phyloP scores from a whole-genome alignment of 2,888 invertebrate genomes.

The Sinodicranocentrus sp. region DNA sequence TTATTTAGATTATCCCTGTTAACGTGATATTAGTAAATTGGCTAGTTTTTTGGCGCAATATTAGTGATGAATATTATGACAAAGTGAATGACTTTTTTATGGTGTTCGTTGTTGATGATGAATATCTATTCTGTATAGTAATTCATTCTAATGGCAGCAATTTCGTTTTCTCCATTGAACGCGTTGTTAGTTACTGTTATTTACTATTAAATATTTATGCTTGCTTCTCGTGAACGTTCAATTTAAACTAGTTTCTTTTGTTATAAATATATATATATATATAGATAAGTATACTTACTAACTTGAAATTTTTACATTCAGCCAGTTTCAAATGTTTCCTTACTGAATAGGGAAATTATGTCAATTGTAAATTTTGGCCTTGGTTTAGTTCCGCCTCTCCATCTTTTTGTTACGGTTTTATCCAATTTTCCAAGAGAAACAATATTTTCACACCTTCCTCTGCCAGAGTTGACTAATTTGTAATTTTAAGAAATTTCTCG shows the following conservation, averaged over 20 bases:
- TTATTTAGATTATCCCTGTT: not conserved
- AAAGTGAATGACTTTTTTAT: constrained; percentile 8
- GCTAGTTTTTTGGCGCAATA: not conserved
- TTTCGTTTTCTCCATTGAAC: constrained; percentile 3
- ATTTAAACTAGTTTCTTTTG: constrained; percentile 23
- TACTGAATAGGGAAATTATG: too few species aligned
- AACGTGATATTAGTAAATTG: not conserved
- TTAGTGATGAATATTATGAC: not conserved
- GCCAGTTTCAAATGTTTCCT: too few species aligned
- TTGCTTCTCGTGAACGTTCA: constrained; percentile 38
- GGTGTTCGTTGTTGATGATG: not conserved
- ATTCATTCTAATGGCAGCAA: constrained; percentile 18
- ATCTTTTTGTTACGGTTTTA: too few species aligned
- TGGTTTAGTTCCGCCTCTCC: too few species aligned
- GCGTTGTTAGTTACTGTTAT: constrained; percentile 4
- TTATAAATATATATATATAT: not conserved
- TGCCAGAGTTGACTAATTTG: too few species aligned
- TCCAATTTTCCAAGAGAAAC: too few species aligned
- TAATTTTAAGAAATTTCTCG: too few species aligned
- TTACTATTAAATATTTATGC: constrained; percentile 21
- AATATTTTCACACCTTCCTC: too few species aligned
- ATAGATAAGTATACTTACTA: too few species aligned
- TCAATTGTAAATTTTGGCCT: too few species aligned
- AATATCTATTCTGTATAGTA: not conserved
- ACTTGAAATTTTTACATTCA: constrained; percentile 18